phyloP scores from a whole-genome alignment of 2,797 vertebrate genomes.

The Miichthys miiuy region DNA sequence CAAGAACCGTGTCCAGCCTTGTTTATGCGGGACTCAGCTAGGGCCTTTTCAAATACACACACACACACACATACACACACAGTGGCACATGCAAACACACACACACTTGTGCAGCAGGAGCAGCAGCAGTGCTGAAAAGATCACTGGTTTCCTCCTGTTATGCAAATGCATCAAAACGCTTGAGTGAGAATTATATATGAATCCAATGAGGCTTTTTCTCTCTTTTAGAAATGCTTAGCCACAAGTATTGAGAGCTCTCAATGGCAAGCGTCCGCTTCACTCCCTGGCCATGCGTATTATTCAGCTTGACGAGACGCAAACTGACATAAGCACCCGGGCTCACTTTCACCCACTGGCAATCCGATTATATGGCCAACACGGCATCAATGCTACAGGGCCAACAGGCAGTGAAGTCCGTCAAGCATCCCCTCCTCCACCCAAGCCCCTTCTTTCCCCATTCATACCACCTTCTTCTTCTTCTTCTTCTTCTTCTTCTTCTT shows the following conservation, averaged over 20 bases:
- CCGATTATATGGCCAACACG: conserved; percentile 94
- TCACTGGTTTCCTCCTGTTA: conserved; percentile 84
- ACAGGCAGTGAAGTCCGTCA: conserved; percentile 90
- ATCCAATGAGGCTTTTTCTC: conserved; percentile 92
- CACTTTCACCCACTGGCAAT: conserved; percentile 94
- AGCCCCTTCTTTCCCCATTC: conserved; percentile 87
- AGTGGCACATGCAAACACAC: conserved; percentile 71
- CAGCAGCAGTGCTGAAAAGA: conserved; percentile 80
- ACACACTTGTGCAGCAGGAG: conserved; percentile 77
- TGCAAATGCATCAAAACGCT: conserved; percentile 91
- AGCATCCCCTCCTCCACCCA: conserved; percentile 89
- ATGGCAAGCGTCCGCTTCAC: conserved; percentile 82
- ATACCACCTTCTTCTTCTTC: conserved; percentile 79
- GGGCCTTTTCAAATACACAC: conserved; percentile 37
- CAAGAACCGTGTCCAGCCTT: conserved; percentile 73
- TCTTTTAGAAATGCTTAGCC: conserved; percentile 87
- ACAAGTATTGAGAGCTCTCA: conserved; percentile 85
- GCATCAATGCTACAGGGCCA: conserved; percentile 92
- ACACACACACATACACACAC: conserved; percentile 57
- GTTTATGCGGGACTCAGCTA: conserved; percentile 68
- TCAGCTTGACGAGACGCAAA: conserved; percentile 95
- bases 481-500: conserved; percentile 65
- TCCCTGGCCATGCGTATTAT: conserved; percentile 91
- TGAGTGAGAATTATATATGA: conserved; percentile 98
- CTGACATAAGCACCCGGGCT: conserved; percentile 97